These are phyloP conservation scores for Pentamera pediparva DNA, from an alignment of 53 echinoderm and acorn worm species.

Conservation along the genomic window DNA sequence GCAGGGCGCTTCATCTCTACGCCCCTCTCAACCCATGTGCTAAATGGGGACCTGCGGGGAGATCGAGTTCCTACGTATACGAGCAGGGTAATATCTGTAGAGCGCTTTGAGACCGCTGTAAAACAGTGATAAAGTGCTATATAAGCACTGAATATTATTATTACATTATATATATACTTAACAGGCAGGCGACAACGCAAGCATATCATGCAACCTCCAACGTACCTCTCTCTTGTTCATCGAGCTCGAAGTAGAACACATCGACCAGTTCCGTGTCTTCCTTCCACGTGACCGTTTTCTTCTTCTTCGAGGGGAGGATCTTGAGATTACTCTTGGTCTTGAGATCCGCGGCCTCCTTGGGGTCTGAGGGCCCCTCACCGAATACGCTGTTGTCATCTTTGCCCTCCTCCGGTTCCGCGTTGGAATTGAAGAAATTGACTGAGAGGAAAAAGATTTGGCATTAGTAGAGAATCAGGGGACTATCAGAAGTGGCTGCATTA, in stretches of 20 bases:
- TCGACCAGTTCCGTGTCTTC: slow-evolving; percentile 70
- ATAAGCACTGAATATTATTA: no score
- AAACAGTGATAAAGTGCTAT: no score
- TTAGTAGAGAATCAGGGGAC: neutral
- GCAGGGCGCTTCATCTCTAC: no score
- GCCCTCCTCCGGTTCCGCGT: slow-evolving; percentile 70
- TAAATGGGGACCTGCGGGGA: no score
- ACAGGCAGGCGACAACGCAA: neutral
- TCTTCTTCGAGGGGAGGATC: slow-evolving; percentile 66
- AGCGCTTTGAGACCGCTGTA: no score
- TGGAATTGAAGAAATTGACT: slow-evolving; percentile 45
- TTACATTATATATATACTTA: no score
- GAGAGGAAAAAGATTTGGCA: neutral
- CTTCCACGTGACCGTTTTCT: slow-evolving; percentile 91
- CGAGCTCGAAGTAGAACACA: slow-evolving; percentile 81
- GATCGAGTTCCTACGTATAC: no score
- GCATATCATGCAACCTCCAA: neutral
- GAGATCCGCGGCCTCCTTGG: slow-evolving; percentile 49
- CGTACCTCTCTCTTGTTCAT: slow-evolving; percentile 90
- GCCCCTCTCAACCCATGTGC: no score
- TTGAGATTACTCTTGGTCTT: slow-evolving; percentile 57
- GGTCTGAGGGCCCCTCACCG: slow-evolving; percentile 20
- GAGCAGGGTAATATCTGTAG: no score
- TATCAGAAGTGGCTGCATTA: no score
- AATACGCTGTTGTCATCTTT: slow-evolving; percentile 41